A percentile compares a stretch with the other conserved stretches of the same genome.
phyloP scores from a whole-genome alignment of 2,797 vertebrate genomes.

The Platyrinchus mystaceus region DNA sequence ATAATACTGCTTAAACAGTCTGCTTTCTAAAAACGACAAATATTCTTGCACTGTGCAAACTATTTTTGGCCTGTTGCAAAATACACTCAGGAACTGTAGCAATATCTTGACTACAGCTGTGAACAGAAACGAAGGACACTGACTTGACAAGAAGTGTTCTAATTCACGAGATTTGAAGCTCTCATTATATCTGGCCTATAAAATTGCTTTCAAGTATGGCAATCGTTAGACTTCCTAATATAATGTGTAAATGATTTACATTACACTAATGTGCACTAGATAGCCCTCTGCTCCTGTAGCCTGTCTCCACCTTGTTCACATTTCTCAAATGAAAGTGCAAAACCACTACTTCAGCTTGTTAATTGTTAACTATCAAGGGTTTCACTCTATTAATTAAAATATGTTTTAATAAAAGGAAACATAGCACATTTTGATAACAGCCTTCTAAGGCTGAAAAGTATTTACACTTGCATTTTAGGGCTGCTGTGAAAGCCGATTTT shows the following conservation, averaged over 20 bases:
- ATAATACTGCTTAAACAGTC: background rate
- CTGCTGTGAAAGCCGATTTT: slow-evolving; percentile 81
- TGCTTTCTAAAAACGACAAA: background rate
- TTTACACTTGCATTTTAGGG: slow-evolving; percentile 81
- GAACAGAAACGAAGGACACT: background rate
- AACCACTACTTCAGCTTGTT: slow-evolving; percentile 32
- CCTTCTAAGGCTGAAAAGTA: slow-evolving; percentile 72
- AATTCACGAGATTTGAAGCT: background rate
- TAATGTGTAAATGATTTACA: slow-evolving; percentile 62
- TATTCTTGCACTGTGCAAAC: background rate
- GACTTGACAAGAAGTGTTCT: slow-evolving; percentile 17
- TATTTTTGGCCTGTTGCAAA: slow-evolving; percentile 73
- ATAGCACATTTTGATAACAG: slow-evolving; percentile 68
- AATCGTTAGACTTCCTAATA: slow-evolving; percentile 15
- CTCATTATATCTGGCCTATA: slow-evolving; percentile 9
- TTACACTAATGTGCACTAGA: slow-evolving; percentile 12
- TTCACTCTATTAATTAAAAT: slow-evolving; percentile 75
- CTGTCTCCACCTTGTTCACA: slow-evolving; percentile 29
- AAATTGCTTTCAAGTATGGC: slow-evolving; percentile 5
- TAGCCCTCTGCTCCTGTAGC: background rate
- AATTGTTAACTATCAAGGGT: slow-evolving; percentile 52
- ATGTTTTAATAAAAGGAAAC: slow-evolving; percentile 72
- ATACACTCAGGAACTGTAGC: slow-evolving; percentile 48
- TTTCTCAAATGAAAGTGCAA: slow-evolving; percentile 67
- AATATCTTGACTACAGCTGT: slow-evolving; percentile 32